Base-by-base conservation (phyloP, 2,113 vertebrate species). In the Elephantulus edwardii region DNA sequence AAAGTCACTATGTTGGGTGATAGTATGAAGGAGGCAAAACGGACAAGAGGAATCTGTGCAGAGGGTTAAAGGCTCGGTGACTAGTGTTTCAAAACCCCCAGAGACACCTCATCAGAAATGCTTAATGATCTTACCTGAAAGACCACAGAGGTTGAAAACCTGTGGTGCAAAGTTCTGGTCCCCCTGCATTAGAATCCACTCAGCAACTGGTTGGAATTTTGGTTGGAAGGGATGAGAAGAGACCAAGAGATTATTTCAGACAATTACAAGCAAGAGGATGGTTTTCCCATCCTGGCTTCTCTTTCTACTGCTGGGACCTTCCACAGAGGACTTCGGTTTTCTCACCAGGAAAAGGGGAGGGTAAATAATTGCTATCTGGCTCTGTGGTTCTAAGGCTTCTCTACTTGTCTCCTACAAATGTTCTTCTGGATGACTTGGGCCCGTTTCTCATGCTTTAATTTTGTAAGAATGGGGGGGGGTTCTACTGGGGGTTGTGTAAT, bases 281-380 rank as follows among this genome's bases (percentile, higher is more conserved):
- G 30, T 5, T n/a, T 42, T 82, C 38, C 33, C 48, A 81, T 38
- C 19, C 42, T 38, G 35, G 22, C 81, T 71, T 90, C 20, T 19
- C 40, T 78, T 30, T 8, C 58, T 77, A 30, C 46, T 16, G 60
- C n/a, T 62, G 24, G 10, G 52, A 35, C 30, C 30, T 44, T 28
- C 22, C 33, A n/a, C 72, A 71, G 83, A 83, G n/a, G 52, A 10
- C 35, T 93, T 78, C 16, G 3, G 28, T 35, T 91, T 86, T 88
- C 62, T 92, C 16, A 35, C 76, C 19, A 68, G 20, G 50, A 78
- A 56, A 2, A 28, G 38, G 24, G 28, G n/a, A 20, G 33, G 50
- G n/a, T 42, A 14, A 11, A 14, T 22, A 28, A 24, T 56, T 22
- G 19, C 8, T 17, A 22, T 56, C 17, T 40, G 22, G 24, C 30